Conservation (phyloP, 2,888 invertebrate species). For the Cataglyphis altisquamis region DNA sequence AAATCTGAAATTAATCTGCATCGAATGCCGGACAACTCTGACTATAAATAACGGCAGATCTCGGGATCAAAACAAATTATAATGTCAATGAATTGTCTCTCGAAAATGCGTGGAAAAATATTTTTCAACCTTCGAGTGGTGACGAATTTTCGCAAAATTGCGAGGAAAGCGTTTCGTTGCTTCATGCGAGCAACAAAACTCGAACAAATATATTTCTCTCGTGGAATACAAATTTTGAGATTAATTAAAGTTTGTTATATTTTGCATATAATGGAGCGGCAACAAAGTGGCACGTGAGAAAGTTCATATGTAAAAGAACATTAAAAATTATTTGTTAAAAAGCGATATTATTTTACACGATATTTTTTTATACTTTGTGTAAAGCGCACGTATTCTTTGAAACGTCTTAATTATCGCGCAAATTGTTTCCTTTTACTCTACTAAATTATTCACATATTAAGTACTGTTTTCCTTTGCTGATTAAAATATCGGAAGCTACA, state of each 20-base stretch:
- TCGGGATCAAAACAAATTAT: slow-evolving; percentile 1
- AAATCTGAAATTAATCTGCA: slow-evolving; percentile 7
- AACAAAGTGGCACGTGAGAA: too few relatives aligned
- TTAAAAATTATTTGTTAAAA: too few relatives aligned
- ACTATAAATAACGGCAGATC: slow-evolving; percentile 10
- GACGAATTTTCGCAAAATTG: background rate
- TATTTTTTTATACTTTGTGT: too few relatives aligned
- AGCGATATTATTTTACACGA: background rate
- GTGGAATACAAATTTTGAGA: background rate
- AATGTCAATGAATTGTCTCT: background rate
- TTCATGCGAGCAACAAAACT: background rate
- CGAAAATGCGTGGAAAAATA: background rate
- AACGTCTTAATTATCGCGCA: slow-evolving; percentile 2
- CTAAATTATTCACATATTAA: background rate
- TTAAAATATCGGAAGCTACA: slow-evolving; percentile 20
- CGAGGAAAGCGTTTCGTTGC: too few relatives aligned
- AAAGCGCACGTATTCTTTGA: background rate
- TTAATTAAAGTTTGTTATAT: background rate
- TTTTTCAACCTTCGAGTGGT: background rate
- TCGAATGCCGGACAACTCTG: background rate
- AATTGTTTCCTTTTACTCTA: background rate
- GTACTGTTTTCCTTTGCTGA: slow-evolving; percentile 8
- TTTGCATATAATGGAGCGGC: background rate
- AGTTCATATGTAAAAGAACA: too few relatives aligned
- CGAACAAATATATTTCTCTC: background rate